phyloP scores from a whole-genome alignment of 2,797 vertebrate genomes.

The Limosa lapponica region DNA sequence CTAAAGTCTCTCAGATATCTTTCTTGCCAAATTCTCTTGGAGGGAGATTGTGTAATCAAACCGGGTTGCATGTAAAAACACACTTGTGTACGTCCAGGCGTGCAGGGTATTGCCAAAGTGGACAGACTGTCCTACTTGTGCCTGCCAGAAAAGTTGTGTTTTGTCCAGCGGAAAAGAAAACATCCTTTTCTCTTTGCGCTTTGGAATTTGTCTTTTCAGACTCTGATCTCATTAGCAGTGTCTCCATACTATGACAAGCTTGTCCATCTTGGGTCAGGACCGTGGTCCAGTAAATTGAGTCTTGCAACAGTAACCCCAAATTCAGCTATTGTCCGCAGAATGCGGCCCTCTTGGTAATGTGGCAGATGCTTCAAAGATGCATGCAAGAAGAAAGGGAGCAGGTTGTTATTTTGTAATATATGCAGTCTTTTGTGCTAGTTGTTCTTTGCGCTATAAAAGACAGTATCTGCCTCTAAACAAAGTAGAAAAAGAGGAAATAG shows the following conservation, averaged over 20 bases:
- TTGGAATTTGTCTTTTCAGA: conserved; percentile 18
- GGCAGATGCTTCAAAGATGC: neutral
- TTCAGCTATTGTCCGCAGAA: neutral
- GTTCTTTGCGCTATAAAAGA: neutral
- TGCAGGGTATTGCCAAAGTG: conserved; percentile 59
- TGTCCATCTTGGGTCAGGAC: neutral
- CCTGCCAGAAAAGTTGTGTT: conserved; percentile 66
- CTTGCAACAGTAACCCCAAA: neutral
- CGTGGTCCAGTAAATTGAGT: fast-evolving
- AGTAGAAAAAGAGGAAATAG: neutral
- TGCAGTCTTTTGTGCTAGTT: neutral
- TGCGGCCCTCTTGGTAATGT: neutral
- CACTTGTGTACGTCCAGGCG: conserved; percentile 63
- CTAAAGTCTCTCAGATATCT: neutral
- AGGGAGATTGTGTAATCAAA: conserved; percentile 26
- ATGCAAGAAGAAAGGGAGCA: neutral
- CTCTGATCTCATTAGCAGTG: conserved; percentile 10
- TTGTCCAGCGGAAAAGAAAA: conserved; percentile 75
- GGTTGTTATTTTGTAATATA: fast-evolving
- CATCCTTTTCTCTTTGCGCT: conserved; percentile 28
- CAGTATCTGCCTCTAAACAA: neutral
- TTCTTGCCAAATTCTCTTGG: conserved; percentile 31
- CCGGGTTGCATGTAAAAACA: conserved; percentile 61
- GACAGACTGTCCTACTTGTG: conserved; percentile 73
- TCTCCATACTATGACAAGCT: neutral